Conservation (phyloP, 2,113 vertebrate species). For the Caloenas nicobarica region DNA sequence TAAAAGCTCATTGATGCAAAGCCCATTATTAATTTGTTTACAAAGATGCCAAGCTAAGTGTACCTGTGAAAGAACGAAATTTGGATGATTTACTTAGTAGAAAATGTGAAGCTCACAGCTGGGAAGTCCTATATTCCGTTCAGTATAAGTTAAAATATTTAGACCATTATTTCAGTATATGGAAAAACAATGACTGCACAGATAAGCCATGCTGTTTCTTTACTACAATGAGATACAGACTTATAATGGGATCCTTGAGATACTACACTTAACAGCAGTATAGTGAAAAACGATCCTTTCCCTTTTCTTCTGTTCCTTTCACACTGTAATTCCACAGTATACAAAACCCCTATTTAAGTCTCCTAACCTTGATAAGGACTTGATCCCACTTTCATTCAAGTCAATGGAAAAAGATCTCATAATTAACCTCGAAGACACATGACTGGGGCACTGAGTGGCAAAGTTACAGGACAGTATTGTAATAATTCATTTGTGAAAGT, state of each 20-base stretch:
- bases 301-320: slow-evolving; percentile 33
- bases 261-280: neutral
- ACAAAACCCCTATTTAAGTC: slow-evolving; percentile 33
- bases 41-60: neutral
- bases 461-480: neutral
- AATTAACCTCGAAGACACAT: neutral
- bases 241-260: slow-evolving; percentile 16
- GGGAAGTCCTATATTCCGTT: neutral
- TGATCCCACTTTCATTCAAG: slow-evolving; percentile 7
- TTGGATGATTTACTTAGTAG: neutral
- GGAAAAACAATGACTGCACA: neutral
- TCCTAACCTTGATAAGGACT: slow-evolving; percentile 36
- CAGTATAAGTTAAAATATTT: neutral
- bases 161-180: neutral
- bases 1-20: neutral
- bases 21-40: neutral
- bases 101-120: neutral
- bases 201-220: neutral
- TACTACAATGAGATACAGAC: neutral
- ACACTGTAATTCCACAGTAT: neutral
- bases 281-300: slow-evolving; percentile 15
- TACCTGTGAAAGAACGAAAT: neutral
- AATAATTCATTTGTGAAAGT: neutral
- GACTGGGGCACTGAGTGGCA: neutral
- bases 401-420: slow-evolving; percentile 19